Percentiles rank a stretch among this genome's conserved stretches.
phyloP scores from a whole-genome alignment of 2,113 vertebrate genomes.

The Upupa epops region DNA sequence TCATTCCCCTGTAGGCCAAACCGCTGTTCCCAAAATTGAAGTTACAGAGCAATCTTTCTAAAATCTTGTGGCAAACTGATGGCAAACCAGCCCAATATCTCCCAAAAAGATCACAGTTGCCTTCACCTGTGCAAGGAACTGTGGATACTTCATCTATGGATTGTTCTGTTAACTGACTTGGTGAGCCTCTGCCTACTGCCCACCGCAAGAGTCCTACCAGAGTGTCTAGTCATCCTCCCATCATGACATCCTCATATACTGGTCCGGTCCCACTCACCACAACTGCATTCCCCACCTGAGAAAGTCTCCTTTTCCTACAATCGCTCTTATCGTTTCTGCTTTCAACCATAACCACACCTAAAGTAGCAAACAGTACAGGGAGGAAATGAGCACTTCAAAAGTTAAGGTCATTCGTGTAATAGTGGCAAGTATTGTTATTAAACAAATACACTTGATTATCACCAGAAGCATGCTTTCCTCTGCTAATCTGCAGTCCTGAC shows the following conservation, averaged over 20 bases:
- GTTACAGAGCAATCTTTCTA: accelerated
- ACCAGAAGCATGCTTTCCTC: conserved; percentile 8
- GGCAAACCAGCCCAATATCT: not conserved
- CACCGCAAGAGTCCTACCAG: not conserved
- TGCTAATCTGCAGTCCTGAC: not conserved
- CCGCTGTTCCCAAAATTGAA: not conserved
- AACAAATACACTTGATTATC: conserved; percentile 30
- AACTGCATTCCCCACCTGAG: accelerated
- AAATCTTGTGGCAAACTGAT: not conserved
- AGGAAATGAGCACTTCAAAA: conserved; percentile 58
- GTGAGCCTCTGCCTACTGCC: not conserved
- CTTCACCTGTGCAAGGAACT: not conserved
- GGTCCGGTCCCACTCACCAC: not conserved
- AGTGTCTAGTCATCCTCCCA: not conserved
- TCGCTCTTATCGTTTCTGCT: not conserved
- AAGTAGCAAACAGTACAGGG: conserved; percentile 16
- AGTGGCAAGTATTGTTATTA: conserved; percentile 35
- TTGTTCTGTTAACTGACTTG: not conserved
- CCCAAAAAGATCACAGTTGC: not conserved
- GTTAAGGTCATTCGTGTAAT: not conserved
- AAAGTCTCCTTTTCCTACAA: not conserved
- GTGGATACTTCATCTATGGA: accelerated
- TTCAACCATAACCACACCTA: not conserved
- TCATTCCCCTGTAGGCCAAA: not conserved
- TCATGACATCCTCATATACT: accelerated